Conservation (phyloP, 2,888 invertebrate species). For the Amphipoea oculea region DNA sequence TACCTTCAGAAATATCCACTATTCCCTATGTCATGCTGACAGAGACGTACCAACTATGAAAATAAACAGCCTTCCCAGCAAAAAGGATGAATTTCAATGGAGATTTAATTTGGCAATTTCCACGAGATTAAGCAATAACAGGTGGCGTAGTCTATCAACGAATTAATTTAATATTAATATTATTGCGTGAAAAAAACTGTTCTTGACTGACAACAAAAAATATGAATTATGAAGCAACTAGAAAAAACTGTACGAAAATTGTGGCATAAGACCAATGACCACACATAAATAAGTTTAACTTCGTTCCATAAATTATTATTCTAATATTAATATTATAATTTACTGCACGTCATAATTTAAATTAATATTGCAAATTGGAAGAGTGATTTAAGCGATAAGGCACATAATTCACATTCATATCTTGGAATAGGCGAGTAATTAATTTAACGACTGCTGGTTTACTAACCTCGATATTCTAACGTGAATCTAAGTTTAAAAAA, state of each 20-base stretch:
- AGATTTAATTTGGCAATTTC: too few species aligned
- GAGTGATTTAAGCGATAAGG: constrained; percentile 55
- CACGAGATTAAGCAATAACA: not conserved
- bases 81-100: not conserved
- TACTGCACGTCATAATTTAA: constrained; percentile 57
- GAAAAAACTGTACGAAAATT: constrained; percentile 18
- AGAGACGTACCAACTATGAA: not conserved
- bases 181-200: not conserved
- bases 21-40: not conserved
- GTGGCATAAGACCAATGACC: constrained; percentile 28
- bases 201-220: not conserved
- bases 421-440: constrained; percentile 43
- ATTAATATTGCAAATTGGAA: constrained; percentile 61
- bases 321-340: constrained; percentile 56
- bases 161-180: not conserved
- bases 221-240: constrained; percentile 1
- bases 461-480: constrained; percentile 36
- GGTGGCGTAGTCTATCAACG: not conserved
- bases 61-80: not conserved
- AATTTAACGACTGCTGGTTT: constrained; percentile 38
- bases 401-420: constrained; percentile 53
- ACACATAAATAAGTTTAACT: constrained; percentile 42
- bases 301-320: constrained; percentile 40
- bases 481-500: not conserved
- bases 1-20: not conserved